These are phyloP conservation scores for Ascaphus truei DNA, from an alignment of 2,113 vertebrate species.

Conservation along the genomic window DNA sequence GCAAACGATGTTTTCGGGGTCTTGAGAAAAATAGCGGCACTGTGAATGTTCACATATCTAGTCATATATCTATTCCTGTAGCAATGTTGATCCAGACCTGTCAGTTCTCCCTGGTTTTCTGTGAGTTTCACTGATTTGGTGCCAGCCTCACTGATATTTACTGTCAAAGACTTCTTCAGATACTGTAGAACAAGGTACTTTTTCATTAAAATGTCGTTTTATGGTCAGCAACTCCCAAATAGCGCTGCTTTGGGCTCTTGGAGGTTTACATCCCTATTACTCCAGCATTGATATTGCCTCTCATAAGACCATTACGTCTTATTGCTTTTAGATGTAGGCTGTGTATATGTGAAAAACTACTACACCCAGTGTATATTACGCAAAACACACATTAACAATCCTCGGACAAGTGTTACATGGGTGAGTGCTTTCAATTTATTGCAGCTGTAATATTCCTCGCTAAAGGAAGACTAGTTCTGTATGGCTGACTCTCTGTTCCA, in stretches of 20 bases:
- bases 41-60: too few species aligned
- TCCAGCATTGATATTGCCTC: neutral
- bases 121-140: too few species aligned
- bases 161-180: too few species aligned
- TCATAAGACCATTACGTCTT: neutral
- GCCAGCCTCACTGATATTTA: too few species aligned
- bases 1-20: too few species aligned
- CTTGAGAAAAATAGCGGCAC: too few species aligned
- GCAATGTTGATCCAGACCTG: too few species aligned
- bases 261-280: neutral
- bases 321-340: neutral
- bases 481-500: neutral
- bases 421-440: neutral
- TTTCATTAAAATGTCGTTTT: too few species aligned
- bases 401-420: neutral
- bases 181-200: too few species aligned
- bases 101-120: too few species aligned
- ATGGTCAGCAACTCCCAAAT: neutral
- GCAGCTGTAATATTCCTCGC: neutral
- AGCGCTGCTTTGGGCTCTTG: neutral
- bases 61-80: too few species aligned
- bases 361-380: too few species aligned
- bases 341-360: neutral
- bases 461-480: neutral
- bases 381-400: neutral